Conservation (phyloP, 2,888 invertebrate genomes). For the Rhodophaea formosa region DNA sequence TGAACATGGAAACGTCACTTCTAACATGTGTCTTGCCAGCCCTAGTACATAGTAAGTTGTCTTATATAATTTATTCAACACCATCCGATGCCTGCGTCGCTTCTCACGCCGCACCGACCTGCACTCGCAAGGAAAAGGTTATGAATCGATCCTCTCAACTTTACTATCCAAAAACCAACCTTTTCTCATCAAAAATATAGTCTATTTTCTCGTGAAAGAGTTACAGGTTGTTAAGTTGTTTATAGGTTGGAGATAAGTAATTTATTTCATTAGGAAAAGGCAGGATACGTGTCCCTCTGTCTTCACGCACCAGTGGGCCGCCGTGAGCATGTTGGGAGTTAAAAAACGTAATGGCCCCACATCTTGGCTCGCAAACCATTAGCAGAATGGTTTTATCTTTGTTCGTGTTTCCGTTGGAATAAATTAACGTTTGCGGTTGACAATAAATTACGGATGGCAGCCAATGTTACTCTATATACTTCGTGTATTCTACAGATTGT, state of each 20-base stretch:
- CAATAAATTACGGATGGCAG: constrained; percentile 21
- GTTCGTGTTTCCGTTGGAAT: constrained; percentile 69
- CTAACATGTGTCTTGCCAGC: not conserved
- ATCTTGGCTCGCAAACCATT: constrained; percentile 45
- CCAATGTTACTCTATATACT: constrained; percentile 8
- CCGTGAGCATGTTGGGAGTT: constrained; percentile 66
- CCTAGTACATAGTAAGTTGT: constrained; percentile 24
- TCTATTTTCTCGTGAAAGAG: constrained; percentile 26
- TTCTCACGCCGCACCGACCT: constrained; percentile 57
- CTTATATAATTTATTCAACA: constrained; percentile 45
- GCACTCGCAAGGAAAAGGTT: constrained; percentile 55
- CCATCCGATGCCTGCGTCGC: constrained; percentile 32
- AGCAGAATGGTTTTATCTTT: constrained; percentile 69
- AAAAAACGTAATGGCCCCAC: constrained; percentile 65
- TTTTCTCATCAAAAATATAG: constrained; percentile 3
- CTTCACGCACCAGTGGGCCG: constrained; percentile 72
- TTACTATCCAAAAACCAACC: constrained; percentile 27
- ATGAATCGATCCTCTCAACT: constrained; percentile 57
- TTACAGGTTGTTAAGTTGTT: constrained; percentile 36
- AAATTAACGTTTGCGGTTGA: constrained; percentile 48
- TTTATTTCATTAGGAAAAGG: constrained; percentile 79
- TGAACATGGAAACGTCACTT: too few relatives aligned
- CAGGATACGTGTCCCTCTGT: constrained; percentile 79
- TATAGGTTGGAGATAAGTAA: constrained; percentile 41
- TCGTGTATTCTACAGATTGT: not conserved